Base-by-base conservation (phyloP, 1,140 invertebrate genomes). In the Fopius arisanus region DNA sequence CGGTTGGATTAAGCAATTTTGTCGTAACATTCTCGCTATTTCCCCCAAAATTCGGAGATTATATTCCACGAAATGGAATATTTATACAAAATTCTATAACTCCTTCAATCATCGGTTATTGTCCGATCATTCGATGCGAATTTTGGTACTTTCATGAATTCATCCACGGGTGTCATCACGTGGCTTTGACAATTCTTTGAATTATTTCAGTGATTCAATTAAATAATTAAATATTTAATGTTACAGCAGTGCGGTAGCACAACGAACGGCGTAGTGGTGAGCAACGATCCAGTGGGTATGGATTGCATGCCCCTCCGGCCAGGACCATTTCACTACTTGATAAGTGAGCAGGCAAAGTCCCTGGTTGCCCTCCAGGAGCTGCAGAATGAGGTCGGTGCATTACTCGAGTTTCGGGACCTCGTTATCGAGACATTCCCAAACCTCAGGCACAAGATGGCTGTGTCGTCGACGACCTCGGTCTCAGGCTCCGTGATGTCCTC, bases 361-460 rank as follows among this genome's bases (percentile, higher is more conserved):
- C 86, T 94, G 83, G 91, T 94, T 70, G 93, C 92, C 51, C 89
- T 94, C 82, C 89, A 93, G 91, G 95, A 96, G 89, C 89, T 96
- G 83, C 94, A 96, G 91, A 94, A 95, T 93, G 94, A 96, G 89
- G 95, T 96, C 87, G 94, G 94, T 62, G 94, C 94, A 74, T 87
- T 96, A 73, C 91, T 96, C 85, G 94, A 96, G 87, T 96, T 96
- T 85, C 93, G 95, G 88, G 94, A 96, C 88, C 91, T 96, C 90
- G 94, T 96, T 89, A 95, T 96, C 90, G 94, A 96, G 90, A 94
- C 94, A 75, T 96, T 96, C 89, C 95, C 95, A 77, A 95, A 96
- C 89, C 91, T 96, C 81, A 92, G 94, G 82, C 92, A 92, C 80
- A 95, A 95, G 89, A 92, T 95, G 92, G 89, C 89, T 67, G 84